These are phyloP conservation scores for Polymixis flavicincta DNA, from an alignment of 2,888 invertebrate genomes.

Conservation along the genomic window DNA sequence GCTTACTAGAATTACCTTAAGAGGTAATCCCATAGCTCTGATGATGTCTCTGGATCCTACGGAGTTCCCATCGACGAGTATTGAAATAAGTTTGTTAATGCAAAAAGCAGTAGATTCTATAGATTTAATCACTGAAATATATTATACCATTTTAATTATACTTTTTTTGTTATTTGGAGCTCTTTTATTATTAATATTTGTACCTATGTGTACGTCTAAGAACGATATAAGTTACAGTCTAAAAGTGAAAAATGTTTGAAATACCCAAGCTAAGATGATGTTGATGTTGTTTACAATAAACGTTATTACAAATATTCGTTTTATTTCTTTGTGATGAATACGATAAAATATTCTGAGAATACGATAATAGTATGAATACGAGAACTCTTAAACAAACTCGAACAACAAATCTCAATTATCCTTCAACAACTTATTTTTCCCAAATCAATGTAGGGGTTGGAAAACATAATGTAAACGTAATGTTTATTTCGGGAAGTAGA, in stretches of 20 bases:
- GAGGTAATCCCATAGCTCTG: slow-evolving; percentile 1
- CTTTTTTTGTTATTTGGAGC: slow-evolving; percentile 12
- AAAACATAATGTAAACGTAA: not conserved
- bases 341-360: too few species aligned
- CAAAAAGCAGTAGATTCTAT: not conserved
- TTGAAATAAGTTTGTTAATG: not conserved
- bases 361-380: too few species aligned
- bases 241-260: not conserved
- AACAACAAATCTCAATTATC: too few species aligned
- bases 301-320: not conserved
- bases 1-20: slow-evolving; percentile 11
- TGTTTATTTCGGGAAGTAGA: not conserved
- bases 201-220: not conserved
- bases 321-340: not conserved
- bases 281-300: slow-evolving; percentile 13
- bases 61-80: not conserved
- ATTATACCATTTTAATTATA: not conserved
- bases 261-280: too few species aligned
- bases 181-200: not conserved
- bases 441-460: not conserved
- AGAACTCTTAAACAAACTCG: too few species aligned
- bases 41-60: not conserved
- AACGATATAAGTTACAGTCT: not conserved
- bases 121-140: not conserved
- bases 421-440: not conserved